phyloP scores from a whole-genome alignment of 2,888 invertebrate genomes.

The Lepidochrysops patricia region DNA sequence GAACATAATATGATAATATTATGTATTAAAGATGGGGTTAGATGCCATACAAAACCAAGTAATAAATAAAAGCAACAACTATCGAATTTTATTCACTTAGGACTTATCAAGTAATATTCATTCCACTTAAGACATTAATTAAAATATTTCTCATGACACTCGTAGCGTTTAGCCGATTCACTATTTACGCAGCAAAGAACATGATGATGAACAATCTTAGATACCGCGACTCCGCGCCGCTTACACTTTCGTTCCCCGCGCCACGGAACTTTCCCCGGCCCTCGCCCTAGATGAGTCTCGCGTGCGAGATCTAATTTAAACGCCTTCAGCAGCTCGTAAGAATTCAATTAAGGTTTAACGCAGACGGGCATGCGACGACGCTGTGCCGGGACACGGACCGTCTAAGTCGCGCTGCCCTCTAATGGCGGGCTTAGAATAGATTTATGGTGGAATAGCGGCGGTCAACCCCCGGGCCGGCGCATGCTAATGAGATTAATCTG shows the following conservation, averaged over 20 bases:
- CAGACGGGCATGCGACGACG: constrained; percentile 44
- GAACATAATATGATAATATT: too few species aligned
- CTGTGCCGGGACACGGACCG: constrained; percentile 28
- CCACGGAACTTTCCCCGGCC: constrained; percentile 32
- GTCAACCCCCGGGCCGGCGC: constrained; percentile 56
- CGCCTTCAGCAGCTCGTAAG: constrained; percentile 62
- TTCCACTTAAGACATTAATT: too few species aligned
- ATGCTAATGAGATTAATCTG: constrained; percentile 63
- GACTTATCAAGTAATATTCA: too few species aligned
- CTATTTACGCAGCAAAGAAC: neutral
- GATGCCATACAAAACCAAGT: too few species aligned
- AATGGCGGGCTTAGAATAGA: constrained; percentile 18
- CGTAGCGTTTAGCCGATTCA: neutral
- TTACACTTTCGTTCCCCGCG: constrained; percentile 13
- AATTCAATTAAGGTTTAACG: constrained; percentile 66
- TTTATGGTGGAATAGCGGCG: constrained; percentile 10
- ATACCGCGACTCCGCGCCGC: neutral
- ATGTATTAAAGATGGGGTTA: too few species aligned
- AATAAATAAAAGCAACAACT: too few species aligned
- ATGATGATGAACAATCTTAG: neutral
- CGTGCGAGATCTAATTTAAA: constrained; percentile 67
- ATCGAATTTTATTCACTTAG: too few species aligned
- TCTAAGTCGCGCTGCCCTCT: constrained; percentile 19
- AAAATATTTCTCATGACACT: neutral
- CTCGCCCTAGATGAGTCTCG: constrained; percentile 32